Evolutionary conservation across 2,797 vertebrate species (phyloP).

Genomic region (Delichon dasypus): DNA sequence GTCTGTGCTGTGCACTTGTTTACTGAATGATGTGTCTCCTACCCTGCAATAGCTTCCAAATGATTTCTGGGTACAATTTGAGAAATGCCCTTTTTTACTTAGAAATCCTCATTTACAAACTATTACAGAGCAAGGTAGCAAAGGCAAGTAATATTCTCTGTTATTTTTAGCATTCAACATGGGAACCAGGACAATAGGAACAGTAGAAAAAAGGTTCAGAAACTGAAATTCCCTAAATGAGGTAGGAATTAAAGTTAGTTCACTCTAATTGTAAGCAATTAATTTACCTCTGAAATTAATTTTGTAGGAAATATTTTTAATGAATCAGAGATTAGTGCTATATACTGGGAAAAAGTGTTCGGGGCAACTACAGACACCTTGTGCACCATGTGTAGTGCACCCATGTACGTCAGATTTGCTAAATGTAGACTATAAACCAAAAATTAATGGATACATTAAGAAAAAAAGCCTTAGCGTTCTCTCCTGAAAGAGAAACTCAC

Average conservation of each 20-base stretch:
- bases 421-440: not conserved
- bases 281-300: not conserved
- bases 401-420: not conserved
- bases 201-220: not conserved
- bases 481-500: not conserved
- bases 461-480: not conserved
- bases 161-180: not conserved
- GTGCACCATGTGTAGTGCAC: not conserved
- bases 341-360: not conserved
- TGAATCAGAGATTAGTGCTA: not conserved
- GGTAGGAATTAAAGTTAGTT: not conserved
- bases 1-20: not conserved
- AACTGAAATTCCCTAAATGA: not conserved
- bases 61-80: not conserved
- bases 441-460: not conserved
- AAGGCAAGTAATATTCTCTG: not conserved
- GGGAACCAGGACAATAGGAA: not conserved
- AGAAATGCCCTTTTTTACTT: not conserved
- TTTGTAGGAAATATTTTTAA: not conserved
- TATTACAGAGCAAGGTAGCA: not conserved
- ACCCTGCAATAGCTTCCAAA: not conserved
- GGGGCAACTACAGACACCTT: not conserved
- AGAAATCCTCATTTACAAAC: not conserved
- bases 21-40: accelerated
- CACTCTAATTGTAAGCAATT: not conserved